These are phyloP conservation scores for Myrmecophaga tridactyla DNA, from an alignment of 2,113 vertebrate genomes.

Conservation along the genomic window DNA sequence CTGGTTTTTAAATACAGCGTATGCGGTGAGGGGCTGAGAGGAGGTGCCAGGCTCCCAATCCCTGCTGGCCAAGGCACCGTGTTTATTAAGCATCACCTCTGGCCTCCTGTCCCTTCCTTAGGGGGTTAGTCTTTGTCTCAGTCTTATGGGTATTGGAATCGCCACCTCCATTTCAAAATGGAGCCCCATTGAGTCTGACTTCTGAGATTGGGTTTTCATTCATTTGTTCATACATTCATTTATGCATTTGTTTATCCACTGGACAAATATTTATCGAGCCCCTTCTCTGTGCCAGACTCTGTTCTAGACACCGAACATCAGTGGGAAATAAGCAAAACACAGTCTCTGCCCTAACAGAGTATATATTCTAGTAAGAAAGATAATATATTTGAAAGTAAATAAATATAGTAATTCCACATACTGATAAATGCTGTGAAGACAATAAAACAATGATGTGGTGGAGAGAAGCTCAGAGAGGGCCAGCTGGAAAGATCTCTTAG, in stretches of 20 bases:
- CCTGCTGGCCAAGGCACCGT: not conserved
- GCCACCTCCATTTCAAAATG: not conserved
- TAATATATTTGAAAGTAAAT: fast-evolving
- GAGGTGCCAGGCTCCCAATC: not conserved
- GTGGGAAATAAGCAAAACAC: not conserved
- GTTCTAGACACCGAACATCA: not conserved
- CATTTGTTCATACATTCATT: not conserved
- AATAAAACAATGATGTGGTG: not conserved
- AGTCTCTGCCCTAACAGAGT: not conserved
- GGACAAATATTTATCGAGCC: fast-evolving
- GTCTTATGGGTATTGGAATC: not conserved
- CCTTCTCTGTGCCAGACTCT: no score
- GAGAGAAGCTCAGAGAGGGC: not conserved
- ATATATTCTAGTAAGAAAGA: not conserved
- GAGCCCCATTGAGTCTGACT: not conserved
- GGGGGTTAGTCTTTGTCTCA: fast-evolving
- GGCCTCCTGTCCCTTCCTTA: not conserved
- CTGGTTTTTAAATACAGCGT: not conserved
- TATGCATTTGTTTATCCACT: not conserved
- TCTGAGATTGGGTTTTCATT: not conserved
- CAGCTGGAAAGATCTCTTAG: not conserved
- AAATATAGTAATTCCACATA: not conserved
- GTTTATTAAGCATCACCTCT: not conserved
- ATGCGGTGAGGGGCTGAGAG: not conserved
- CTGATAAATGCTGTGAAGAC: fast-evolving